A percentile compares a stretch with the other conserved stretches of the same genome.
Evolutionary conservation across 2,888 invertebrate genomes (phyloP).

Genomic region (Gortyna flavago): DNA sequence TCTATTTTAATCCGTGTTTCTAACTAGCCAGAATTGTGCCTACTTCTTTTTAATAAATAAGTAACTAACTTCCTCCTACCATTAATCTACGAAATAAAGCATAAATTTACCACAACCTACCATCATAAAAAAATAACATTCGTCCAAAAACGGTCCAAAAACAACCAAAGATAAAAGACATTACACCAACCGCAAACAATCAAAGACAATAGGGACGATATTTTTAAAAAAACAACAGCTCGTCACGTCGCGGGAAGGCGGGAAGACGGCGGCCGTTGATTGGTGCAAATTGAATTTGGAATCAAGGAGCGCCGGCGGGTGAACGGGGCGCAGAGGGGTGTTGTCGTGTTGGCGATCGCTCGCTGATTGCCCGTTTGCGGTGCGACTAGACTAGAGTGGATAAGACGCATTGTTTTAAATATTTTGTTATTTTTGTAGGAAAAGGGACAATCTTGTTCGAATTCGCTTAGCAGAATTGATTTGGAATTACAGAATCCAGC

Average conservation of each 20-base stretch:
- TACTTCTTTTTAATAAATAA: neutral
- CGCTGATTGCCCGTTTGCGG: constrained; percentile 90
- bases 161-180: constrained; percentile 57
- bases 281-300: constrained; percentile 90
- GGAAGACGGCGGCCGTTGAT: constrained; percentile 89
- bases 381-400: constrained; percentile 78
- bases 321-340: constrained; percentile 73
- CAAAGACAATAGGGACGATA: constrained; percentile 61
- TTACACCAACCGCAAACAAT: constrained; percentile 68
- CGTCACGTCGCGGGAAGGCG: constrained; percentile 87
- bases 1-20: neutral
- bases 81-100: neutral
- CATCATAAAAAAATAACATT: constrained; percentile 24
- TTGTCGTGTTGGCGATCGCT: constrained; percentile 90
- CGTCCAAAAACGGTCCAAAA: constrained; percentile 21
- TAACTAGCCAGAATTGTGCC: neutral
- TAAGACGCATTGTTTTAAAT: constrained; percentile 62
- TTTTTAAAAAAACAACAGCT: constrained; percentile 68
- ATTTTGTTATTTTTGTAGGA: constrained; percentile 3
- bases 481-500: no score
- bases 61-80: neutral
- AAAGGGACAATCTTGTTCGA: neutral
- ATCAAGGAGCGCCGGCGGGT: constrained; percentile 79
- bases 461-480: neutral
- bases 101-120: constrained; percentile 2